Conservation (phyloP, 1,140 invertebrate species). For the Drosophila orosa region DNA sequence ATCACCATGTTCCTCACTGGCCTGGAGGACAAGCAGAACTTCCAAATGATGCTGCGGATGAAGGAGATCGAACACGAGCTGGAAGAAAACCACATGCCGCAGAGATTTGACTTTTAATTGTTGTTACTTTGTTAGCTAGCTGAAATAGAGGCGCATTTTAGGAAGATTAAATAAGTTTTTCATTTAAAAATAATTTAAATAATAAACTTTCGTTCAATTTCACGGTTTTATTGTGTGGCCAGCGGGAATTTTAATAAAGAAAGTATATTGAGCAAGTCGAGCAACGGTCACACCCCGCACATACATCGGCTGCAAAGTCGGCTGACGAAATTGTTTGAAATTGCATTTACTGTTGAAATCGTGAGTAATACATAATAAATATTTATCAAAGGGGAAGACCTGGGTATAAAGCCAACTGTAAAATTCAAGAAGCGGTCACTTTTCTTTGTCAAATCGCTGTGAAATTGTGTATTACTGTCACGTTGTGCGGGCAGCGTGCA, state of each 20-base stretch:
- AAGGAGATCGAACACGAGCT: slow-evolving; percentile 67
- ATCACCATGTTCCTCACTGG: slow-evolving; percentile 83
- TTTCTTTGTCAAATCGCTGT: slow-evolving; percentile 3
- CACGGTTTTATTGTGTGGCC: slow-evolving; percentile 2
- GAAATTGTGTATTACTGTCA: slow-evolving; percentile 44
- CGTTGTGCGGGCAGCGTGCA: slow-evolving; percentile 40
- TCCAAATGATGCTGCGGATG: slow-evolving; percentile 74
- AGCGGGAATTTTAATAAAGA: neutral
- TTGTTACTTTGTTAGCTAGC: slow-evolving; percentile 21
- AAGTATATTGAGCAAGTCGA: neutral
- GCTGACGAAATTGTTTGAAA: slow-evolving; percentile 73
- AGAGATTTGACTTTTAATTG: slow-evolving; percentile 53
- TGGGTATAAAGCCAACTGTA: neutral
- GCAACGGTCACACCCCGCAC: slow-evolving; percentile 28
- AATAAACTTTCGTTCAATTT: neutral
- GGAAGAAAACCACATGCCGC: slow-evolving; percentile 49
- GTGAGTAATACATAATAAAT: slow-evolving; percentile 62
- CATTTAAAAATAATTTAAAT: neutral
- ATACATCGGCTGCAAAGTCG: slow-evolving; percentile 73
- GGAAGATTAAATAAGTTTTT: neutral
- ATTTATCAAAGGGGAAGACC: neutral
- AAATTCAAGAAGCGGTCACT: neutral
- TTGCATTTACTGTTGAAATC: slow-evolving; percentile 63
- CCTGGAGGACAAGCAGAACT: slow-evolving; percentile 81
- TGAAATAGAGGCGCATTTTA: slow-evolving; percentile 24